Conservation (phyloP, 2,113 vertebrate genomes). For the Bolborhynchus lineola region DNA sequence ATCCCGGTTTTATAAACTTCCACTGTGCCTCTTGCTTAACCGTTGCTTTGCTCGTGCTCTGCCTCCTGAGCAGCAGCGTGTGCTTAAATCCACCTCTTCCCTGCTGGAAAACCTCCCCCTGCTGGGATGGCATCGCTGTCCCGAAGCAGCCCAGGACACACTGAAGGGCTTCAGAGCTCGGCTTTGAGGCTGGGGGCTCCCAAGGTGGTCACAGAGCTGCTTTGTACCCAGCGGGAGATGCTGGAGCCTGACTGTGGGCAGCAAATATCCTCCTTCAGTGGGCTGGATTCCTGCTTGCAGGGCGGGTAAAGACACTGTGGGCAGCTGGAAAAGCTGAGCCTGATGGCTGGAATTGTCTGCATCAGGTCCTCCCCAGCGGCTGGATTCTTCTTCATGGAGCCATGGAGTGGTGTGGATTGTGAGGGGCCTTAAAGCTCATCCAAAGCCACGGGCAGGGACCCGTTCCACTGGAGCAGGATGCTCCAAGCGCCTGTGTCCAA, state of each 20-base stretch:
- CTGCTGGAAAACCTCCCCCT: background rate
- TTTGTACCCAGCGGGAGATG: accelerated
- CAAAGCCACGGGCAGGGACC: background rate
- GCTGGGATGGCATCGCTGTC: background rate
- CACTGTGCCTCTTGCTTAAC: accelerated
- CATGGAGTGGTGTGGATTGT: background rate
- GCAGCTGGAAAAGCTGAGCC: background rate
- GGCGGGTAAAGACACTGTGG: background rate
- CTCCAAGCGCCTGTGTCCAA: background rate
- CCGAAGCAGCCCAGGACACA: background rate
- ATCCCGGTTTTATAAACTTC: background rate
- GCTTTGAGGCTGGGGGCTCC: background rate
- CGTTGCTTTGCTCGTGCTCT: background rate
- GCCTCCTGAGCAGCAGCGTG: accelerated
- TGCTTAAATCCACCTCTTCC: background rate
- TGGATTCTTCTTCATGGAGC: background rate
- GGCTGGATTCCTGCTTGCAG: background rate
- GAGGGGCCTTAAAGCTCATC: background rate
- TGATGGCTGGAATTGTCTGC: background rate
- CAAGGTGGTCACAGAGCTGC: accelerated
- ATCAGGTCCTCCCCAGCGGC: background rate
- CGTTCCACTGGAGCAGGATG: background rate
- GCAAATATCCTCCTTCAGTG: background rate
- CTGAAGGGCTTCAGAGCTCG: background rate
- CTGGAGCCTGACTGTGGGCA: background rate